Conservation (phyloP, 1,140 invertebrate species). For the Zaprionus kolodkinae region DNA sequence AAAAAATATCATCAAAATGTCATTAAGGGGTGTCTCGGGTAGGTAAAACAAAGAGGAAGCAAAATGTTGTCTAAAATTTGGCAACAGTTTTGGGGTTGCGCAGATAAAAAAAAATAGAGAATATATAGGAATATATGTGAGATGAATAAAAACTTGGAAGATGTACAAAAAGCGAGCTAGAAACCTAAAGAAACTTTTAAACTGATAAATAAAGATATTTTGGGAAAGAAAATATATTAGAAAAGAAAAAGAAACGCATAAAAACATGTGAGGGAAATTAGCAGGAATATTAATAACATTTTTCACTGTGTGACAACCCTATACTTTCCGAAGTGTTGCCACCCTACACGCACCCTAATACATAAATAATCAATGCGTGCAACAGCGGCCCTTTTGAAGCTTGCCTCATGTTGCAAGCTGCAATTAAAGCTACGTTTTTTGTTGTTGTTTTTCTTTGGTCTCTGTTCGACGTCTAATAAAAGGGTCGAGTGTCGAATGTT, state of each 20-base stretch:
- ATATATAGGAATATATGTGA: background rate
- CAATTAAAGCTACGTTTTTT: slow-evolving; percentile 31
- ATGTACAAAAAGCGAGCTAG: background rate
- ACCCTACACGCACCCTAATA: background rate
- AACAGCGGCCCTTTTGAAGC: slow-evolving; percentile 28
- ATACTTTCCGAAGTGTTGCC: background rate
- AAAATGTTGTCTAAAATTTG: slow-evolving; percentile 16
- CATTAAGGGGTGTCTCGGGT: slow-evolving; percentile 51
- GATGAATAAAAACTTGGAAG: background rate
- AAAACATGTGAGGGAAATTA: no score
- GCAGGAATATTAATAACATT: no score
- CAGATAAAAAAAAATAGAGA: background rate
- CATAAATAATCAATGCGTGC: slow-evolving; percentile 13
- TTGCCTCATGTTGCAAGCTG: slow-evolving; percentile 25
- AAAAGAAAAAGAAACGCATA: no score
- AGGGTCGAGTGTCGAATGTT: slow-evolving; percentile 6
- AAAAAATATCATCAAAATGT: slow-evolving; percentile 77
- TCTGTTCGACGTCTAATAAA: slow-evolving; percentile 44
- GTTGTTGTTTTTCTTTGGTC: background rate
- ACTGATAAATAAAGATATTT: no score
- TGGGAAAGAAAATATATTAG: no score
- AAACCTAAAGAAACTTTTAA: no score
- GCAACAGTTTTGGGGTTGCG: background rate
- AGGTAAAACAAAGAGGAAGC: background rate
- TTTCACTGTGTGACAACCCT: background rate